Percentiles rank a stretch among this genome's conserved stretches.
Evolutionary conservation across 2,797 vertebrate species (phyloP).

Genomic region (Etheostoma perlongum): DNA sequence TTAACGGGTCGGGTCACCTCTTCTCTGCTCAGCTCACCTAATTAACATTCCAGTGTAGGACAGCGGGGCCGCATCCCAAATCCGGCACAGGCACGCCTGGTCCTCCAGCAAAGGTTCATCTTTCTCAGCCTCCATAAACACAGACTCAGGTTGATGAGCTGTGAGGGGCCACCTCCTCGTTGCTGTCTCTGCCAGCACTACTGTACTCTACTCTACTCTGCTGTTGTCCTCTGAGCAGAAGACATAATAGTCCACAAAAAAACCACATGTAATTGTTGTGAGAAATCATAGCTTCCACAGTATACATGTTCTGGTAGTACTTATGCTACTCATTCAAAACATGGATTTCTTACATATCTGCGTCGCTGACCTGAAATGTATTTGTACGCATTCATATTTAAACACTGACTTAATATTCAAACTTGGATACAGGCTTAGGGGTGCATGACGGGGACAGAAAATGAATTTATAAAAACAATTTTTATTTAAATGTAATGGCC

Average conservation of each 20-base stretch:
- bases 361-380: slow-evolving; percentile 6
- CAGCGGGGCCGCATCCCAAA: slow-evolving; percentile 73
- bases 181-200: slow-evolving; percentile 37
- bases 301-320: not conserved
- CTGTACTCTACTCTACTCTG: not conserved
- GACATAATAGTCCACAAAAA: no score
- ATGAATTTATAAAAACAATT: not conserved
- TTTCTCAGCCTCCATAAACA: slow-evolving; percentile 71
- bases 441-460: slow-evolving; percentile 35
- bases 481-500: slow-evolving; percentile 30
- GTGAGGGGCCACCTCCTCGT: slow-evolving; percentile 57
- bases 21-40: slow-evolving; percentile 74
- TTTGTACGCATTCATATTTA: slow-evolving; percentile 29
- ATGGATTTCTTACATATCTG: slow-evolving; percentile 13
- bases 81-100: slow-evolving; percentile 71
- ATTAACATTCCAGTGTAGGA: slow-evolving; percentile 82
- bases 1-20: slow-evolving; percentile 72
- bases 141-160: slow-evolving; percentile 73
- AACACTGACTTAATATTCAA: slow-evolving; percentile 6
- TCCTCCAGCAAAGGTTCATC: slow-evolving; percentile 64
- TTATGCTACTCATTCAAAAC: not conserved
- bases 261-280: not conserved
- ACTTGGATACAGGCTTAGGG: slow-evolving; percentile 13
- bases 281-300: not conserved
- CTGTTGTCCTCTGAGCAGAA: not conserved